A percentile compares a stretch with the other conserved stretches of the same genome.
Evolutionary conservation across 1,140 invertebrate species (phyloP).

Genomic region (Trichonephila clavipes): DNA sequence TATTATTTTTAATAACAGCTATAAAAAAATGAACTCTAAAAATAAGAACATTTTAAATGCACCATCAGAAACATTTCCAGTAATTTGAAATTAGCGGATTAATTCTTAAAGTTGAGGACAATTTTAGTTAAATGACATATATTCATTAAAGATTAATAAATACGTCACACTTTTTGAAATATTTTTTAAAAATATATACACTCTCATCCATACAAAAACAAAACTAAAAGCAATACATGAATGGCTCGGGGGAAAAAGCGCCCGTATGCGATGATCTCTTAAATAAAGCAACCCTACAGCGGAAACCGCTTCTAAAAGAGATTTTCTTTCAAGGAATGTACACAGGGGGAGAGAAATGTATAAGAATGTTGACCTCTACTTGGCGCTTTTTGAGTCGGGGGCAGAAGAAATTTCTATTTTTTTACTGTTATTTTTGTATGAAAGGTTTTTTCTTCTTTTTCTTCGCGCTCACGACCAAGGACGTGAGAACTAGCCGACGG

Average conservation of each 20-base stretch:
- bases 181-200: too few species aligned
- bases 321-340: constrained; percentile 72
- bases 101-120: too few species aligned
- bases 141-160: too few species aligned
- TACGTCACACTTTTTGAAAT: too few species aligned
- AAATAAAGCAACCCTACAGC: constrained; percentile 48
- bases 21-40: too few species aligned
- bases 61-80: too few species aligned
- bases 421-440: constrained; percentile 53
- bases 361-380: constrained; percentile 72
- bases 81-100: too few species aligned
- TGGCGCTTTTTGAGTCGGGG: constrained; percentile 64
- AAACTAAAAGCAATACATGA: background rate
- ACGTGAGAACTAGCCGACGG: constrained; percentile 75
- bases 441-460: constrained; percentile 49
- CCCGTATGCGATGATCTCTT: background rate
- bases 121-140: too few species aligned
- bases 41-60: too few species aligned
- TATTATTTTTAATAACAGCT: too few species aligned
- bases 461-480: constrained; percentile 66
- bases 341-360: constrained; percentile 51
- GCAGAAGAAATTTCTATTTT: constrained; percentile 67
- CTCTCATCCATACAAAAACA: background rate
- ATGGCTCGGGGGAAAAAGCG: background rate
- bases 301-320: constrained; percentile 65